phyloP scores from a whole-genome alignment of 2,113 vertebrate species.

The Morone saxatilis region DNA sequence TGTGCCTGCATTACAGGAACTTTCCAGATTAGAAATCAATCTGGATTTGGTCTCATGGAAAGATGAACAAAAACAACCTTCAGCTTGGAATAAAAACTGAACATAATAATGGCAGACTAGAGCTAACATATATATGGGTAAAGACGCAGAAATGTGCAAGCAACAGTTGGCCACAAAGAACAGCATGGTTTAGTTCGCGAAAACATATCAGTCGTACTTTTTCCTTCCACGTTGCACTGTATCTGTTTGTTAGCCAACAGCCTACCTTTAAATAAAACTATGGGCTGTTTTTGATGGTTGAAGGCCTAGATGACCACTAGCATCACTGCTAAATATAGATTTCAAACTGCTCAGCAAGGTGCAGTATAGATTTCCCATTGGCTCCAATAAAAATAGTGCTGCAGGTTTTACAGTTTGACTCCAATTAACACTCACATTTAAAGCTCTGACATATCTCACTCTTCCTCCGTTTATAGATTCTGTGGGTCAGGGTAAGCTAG shows the following conservation, averaged over 20 bases:
- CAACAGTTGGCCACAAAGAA: too few species aligned
- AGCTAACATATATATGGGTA: neutral
- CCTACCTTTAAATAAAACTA: neutral
- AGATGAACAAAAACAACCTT: neutral
- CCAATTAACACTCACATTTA: slow-evolving; percentile 47
- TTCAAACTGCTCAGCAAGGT: neutral
- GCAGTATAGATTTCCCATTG: neutral
- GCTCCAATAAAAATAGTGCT: neutral
- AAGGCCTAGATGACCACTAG: neutral
- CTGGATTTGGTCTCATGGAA: neutral
- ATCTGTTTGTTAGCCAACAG: neutral
- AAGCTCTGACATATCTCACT: slow-evolving; percentile 28
- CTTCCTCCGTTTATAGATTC: slow-evolving; percentile 10
- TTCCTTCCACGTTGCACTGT: neutral
- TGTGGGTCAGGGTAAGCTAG: slow-evolving; percentile 11
- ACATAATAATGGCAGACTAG: neutral
- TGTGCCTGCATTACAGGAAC: too few species aligned
- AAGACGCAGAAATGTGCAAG: neutral
- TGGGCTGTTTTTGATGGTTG: neutral
- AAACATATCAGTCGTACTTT: neutral
- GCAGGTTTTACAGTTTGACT: slow-evolving; percentile 22
- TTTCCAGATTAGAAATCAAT: neutral
- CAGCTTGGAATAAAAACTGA: neutral
- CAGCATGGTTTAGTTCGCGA: neutral
- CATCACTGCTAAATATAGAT: neutral